Base-by-base conservation (phyloP, 2,888 invertebrate species). In the Diaprepes abbreviatus region DNA sequence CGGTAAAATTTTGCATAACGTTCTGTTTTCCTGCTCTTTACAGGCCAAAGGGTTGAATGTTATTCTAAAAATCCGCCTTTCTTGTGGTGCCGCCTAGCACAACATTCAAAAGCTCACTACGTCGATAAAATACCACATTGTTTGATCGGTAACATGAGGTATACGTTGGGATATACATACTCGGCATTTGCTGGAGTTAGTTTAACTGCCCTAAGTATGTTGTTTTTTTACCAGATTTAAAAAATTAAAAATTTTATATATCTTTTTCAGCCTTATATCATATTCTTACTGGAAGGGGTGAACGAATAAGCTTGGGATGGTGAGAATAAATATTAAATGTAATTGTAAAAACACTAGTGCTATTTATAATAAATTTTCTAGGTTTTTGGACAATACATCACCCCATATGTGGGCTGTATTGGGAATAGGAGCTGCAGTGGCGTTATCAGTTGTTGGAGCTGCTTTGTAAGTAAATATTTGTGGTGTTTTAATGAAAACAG, bases 401-500 rank as follows among this genome's bases (percentile, higher is more conserved):
- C 98, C 98, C 0, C 96, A 95, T 83, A 93, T 98, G 94, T 99
- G 98, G 98, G 95, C 93, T 36, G 90, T 92, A 68, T 84, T 95
- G 77, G 98, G 98, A 21, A 94, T 98, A 78, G 96, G 95, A 24
- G 87, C 97, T 40, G 89, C 97, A 12, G 98, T 99, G 21, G 89
- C 98, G 1, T 86, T 99, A 59, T 98, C 98, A 7, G 98, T 99
- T 33, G 95, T 97, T 55, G 98, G 98, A 72, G 98, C 98, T 73
- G 98, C 98, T 73, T 89, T 95, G 94, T 91, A 85, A 87, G 89
- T 76, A 45, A 57, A n/a, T 7, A 55, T n/a, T n/a, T n/a, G n/a
- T 12, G 3, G 35, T 24, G 1, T 55, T 43, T 38, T 55, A 19
- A n/a, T n/a, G n/a, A n/a, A n/a, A n/a, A n/a, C n/a, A n/a, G n/a